Conservation (phyloP, 2,888 invertebrate species). For the Abrostola triplasia region DNA sequence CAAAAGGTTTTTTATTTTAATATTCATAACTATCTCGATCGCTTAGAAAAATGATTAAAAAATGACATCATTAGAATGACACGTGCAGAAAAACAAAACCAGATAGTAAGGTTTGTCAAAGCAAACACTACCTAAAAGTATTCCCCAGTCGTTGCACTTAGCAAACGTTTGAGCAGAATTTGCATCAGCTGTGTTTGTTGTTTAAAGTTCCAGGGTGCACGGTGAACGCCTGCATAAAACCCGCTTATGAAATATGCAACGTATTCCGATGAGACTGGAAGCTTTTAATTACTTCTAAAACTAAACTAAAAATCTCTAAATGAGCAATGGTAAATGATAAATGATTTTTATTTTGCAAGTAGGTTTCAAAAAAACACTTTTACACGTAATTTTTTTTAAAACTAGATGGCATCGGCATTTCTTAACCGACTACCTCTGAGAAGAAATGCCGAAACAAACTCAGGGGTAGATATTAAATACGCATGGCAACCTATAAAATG, state of each 20-base stretch:
- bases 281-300: conserved; percentile 52
- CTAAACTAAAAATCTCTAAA: conserved; percentile 20
- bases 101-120: conserved; percentile 37
- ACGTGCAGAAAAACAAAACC: conserved; percentile 11
- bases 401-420: too few species aligned
- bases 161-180: conserved; percentile 69
- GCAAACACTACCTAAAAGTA: conserved; percentile 56
- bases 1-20: too few species aligned
- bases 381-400: too few species aligned
- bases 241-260: conserved; percentile 71
- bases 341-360: too few species aligned
- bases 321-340: not conserved
- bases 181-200: conserved; percentile 67
- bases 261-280: conserved; percentile 54
- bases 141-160: conserved; percentile 59
- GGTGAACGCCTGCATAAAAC: conserved; percentile 57
- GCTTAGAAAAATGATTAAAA: not conserved
- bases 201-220: conserved; percentile 63
- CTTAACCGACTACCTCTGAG: too few species aligned
- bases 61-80: conserved; percentile 16
- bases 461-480: too few species aligned
- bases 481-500: too few species aligned
- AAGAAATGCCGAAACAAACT: too few species aligned
- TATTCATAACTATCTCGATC: not conserved
- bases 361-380: too few species aligned